Evolutionary conservation across 2,113 vertebrate genomes (phyloP), one percentile per base, ranked within the genome.

Genomic region (Oenanthe melanoleuca): DNA sequence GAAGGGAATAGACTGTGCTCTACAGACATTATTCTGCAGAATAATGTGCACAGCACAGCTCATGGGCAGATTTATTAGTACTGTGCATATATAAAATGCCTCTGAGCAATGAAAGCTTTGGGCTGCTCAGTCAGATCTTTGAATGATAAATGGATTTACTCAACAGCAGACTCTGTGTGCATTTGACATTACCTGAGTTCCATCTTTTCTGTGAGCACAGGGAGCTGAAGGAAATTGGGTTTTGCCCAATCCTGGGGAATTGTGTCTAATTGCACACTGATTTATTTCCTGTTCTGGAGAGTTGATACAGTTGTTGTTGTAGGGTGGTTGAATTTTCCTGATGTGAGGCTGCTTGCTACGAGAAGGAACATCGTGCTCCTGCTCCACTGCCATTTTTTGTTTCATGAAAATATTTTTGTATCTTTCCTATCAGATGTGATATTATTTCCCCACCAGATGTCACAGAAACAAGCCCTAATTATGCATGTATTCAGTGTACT

Each of bases 111-210:
- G 61, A 75, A 75, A 77, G 66, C 65, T 65, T 69, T 56, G 89
- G 86, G 81, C 52, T 94, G 26, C 72, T 26, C 0, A 1, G 57
- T 96, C 53, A 67, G 8, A 34, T 79, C 80, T 93, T 80, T 88
- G 86, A 85, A 67, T 80, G 93, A 66, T 66, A 83, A 50, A 82
- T 86, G 96, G 83, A 34, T 90, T 96, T 96, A 81, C 83, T 95
- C 84, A 83, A 80, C 61, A 92, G 80, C 37, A 95, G 59, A 37
- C 84, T 89, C 86, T 94, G 28, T 10, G 42, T 73, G 15, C 10
- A 24, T 73, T 66, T 75, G 77, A 63, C 53, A 69, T 69, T 87
- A 93, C 91, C 91, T 89, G 94, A 74, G 61, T 42, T 94, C 96
- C 82, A 2, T 50, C 34, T 88, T 96, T 89, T 37, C 74, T 87